A percentile compares a stretch with the other conserved stretches of the same genome.
These are phyloP conservation scores for Dynastes tityus DNA, from an alignment of 2,888 invertebrate species.

Conservation along the genomic window DNA sequence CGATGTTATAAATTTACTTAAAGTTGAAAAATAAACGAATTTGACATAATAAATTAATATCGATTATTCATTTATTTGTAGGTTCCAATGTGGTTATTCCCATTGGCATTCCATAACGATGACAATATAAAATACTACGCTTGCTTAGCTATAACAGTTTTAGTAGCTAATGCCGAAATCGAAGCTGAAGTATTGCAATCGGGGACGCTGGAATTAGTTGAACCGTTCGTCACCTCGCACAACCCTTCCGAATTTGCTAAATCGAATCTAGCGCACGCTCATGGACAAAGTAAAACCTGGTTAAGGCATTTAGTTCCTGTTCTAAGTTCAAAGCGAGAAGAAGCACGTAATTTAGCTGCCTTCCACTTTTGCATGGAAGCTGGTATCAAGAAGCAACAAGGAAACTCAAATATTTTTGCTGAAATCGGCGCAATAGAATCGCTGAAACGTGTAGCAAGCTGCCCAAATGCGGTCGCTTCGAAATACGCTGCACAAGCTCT, in stretches of 20 bases:
- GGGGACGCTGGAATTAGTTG: conserved; percentile 96
- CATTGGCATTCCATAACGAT: conserved; percentile 95
- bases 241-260: conserved; percentile 96
- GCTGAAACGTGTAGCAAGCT: conserved; percentile 95
- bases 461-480: conserved; percentile 97
- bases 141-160: conserved; percentile 95
- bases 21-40: too few relatives aligned
- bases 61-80: not conserved
- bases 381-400: conserved; percentile 95
- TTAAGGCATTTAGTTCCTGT: conserved; percentile 93
- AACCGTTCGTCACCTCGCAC: conserved; percentile 95
- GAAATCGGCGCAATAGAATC: conserved; percentile 97
- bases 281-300: conserved; percentile 97
- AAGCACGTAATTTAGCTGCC: conserved; percentile 96
- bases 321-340: conserved; percentile 93
- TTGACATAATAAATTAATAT: too few relatives aligned
- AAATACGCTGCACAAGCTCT: conserved; percentile 96
- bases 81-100: conserved; percentile 94
- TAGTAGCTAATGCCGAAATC: conserved; percentile 98
- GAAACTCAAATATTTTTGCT: conserved; percentile 90
- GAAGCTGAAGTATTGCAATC: conserved; percentile 97
- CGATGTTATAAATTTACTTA: too few relatives aligned
- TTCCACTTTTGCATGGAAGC: conserved; percentile 99
- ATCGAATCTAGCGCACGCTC: conserved; percentile 92
- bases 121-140: conserved; percentile 99